phyloP scores from a whole-genome alignment of 2,888 invertebrate species.

The Drosophila mimetica region DNA sequence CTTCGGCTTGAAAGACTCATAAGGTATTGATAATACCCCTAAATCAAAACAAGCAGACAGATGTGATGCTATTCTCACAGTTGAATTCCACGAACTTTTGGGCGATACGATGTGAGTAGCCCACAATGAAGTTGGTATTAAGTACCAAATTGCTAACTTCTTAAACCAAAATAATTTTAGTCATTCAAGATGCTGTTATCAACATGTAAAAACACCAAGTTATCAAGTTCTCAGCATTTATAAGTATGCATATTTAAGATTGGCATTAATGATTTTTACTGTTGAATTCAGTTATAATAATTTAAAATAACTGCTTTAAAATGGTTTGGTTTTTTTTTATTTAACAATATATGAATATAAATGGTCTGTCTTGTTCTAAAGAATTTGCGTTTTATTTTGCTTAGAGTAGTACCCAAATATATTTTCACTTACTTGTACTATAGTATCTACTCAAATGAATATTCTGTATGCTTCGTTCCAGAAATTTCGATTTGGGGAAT shows the following conservation, averaged over 20 bases:
- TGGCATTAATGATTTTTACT: neutral
- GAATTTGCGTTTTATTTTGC: too few relatives aligned
- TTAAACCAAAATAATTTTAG: neutral
- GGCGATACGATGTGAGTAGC: conserved; percentile 14
- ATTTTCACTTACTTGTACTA: too few relatives aligned
- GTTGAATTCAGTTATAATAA: too few relatives aligned
- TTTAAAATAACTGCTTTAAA: too few relatives aligned
- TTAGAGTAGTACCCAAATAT: too few relatives aligned
- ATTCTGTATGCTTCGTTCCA: too few relatives aligned
- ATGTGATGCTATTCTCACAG: conserved; percentile 10
- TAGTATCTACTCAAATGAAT: too few relatives aligned
- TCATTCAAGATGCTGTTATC: neutral
- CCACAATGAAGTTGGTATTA: conserved; percentile 28
- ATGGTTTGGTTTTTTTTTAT: too few relatives aligned
- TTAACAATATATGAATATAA: too few relatives aligned
- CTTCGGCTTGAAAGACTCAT: conserved; percentile 10
- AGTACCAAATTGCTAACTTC: neutral
- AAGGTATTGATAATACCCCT: conserved; percentile 45
- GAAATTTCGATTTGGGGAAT: neutral
- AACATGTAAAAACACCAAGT: neutral
- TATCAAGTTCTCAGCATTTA: too few relatives aligned
- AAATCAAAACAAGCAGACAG: conserved; percentile 14
- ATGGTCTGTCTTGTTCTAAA: too few relatives aligned
- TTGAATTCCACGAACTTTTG: conserved; percentile 62
- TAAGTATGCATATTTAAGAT: neutral